These are phyloP conservation scores for Theodoxus fluviatilis DNA, from an alignment of 2,888 invertebrate species.

Conservation along the genomic window DNA sequence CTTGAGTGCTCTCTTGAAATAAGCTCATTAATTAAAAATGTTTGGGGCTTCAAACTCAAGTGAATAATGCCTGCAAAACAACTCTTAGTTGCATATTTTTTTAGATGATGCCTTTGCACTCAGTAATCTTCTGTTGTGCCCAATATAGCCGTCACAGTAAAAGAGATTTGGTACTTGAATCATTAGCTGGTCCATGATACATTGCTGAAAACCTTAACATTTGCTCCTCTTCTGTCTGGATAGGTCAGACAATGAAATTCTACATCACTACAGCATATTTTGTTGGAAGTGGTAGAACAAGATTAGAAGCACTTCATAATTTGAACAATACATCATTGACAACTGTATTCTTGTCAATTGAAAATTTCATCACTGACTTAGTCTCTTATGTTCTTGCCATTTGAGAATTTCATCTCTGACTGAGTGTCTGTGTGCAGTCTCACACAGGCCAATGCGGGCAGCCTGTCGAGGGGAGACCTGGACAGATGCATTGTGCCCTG, in stretches of 20 bases:
- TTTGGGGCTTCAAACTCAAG: too few relatives aligned
- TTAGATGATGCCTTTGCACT: neutral
- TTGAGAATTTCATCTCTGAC: neutral
- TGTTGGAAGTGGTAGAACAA: neutral
- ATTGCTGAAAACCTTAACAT: too few relatives aligned
- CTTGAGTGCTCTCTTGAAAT: neutral
- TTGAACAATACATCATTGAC: neutral
- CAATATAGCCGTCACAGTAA: too few relatives aligned
- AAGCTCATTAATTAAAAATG: neutral
- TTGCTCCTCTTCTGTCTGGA: too few relatives aligned
- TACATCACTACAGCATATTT: neutral
- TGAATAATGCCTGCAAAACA: neutral
- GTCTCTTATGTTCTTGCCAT: too few relatives aligned
- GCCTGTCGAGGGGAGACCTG: slow-evolving; percentile 87
- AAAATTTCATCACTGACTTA: neutral
- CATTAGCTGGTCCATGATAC: too few relatives aligned
- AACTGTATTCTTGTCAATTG: neutral
- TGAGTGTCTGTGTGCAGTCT: slow-evolving; percentile 68
- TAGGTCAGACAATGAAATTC: neutral
- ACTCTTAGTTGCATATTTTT: neutral
- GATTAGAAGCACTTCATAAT: neutral
- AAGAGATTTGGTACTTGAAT: too few relatives aligned
- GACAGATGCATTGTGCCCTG: slow-evolving; percentile 86
- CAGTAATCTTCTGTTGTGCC: neutral
- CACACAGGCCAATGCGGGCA: slow-evolving; percentile 92